A percentile compares a stretch with the other conserved stretches of the same genome.
Conservation (phyloP, 2,797 vertebrate species). For the Xiphorhynchus erythropygius region DNA sequence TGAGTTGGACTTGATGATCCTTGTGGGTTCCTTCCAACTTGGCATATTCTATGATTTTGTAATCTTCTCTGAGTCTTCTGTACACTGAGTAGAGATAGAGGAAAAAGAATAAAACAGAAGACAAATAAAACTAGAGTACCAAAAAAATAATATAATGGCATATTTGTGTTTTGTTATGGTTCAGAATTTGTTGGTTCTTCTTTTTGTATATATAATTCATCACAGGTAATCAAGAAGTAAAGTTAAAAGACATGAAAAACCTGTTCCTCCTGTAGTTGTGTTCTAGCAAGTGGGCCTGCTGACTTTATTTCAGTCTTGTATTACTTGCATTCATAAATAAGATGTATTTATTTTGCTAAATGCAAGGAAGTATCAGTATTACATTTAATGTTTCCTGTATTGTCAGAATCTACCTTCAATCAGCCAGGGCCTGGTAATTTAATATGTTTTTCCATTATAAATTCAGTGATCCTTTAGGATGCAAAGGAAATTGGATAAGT, state of each 20-base stretch:
- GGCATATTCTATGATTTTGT: neutral
- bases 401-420: neutral
- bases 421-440: neutral
- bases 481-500: neutral
- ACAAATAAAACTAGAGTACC: neutral
- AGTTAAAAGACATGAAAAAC: neutral
- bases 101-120: neutral
- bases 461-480: neutral
- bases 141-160: neutral
- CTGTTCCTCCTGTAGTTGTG: neutral
- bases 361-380: neutral
- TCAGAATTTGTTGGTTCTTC: neutral
- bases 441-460: neutral
- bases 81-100: neutral
- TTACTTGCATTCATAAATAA: neutral
- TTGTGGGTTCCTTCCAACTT: neutral
- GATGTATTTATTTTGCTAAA: neutral
- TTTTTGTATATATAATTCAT: neutral
- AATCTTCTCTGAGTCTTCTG: neutral
- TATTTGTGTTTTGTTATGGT: neutral
- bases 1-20: neutral
- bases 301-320: neutral
- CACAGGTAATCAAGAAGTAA: neutral
- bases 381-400: neutral
- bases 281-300: neutral